Percentiles rank a stretch among this genome's conserved stretches.
phyloP scores from a whole-genome alignment of 2,797 vertebrate species.

The Botia almorhae region DNA sequence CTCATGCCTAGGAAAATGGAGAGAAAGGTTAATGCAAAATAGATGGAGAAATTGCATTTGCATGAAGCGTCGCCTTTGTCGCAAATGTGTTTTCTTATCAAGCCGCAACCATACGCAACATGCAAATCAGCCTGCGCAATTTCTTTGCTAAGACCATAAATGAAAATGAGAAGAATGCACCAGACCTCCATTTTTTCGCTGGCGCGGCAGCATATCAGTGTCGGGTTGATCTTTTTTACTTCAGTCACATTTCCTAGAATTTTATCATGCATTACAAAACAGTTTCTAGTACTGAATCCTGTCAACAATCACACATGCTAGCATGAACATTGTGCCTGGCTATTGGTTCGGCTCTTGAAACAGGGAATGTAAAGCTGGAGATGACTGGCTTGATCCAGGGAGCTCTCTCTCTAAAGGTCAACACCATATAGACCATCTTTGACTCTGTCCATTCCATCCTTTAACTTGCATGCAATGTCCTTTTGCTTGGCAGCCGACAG shows the following conservation, averaged over 20 bases:
- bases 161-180: too few species aligned
- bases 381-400: slow-evolving; percentile 66
- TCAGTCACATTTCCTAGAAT: not conserved
- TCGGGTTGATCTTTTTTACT: too few species aligned
- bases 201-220: too few species aligned
- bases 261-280: not conserved
- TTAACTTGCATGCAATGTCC: slow-evolving; percentile 56
- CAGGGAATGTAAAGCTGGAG: slow-evolving; percentile 58
- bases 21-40: not conserved
- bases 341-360: slow-evolving; percentile 39
- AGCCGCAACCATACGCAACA: too few species aligned
- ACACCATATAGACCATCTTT: slow-evolving; percentile 64
- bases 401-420: slow-evolving; percentile 74
- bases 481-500: slow-evolving; percentile 27
- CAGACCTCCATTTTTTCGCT: too few species aligned
- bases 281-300: not conserved
- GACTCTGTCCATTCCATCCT: slow-evolving; percentile 27
- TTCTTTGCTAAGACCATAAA: too few species aligned
- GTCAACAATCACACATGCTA: slow-evolving; percentile 3
- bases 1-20: not conserved
- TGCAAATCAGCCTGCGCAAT: too few species aligned
- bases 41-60: not conserved
- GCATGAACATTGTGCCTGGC: slow-evolving; percentile 4
- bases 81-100: too few species aligned
- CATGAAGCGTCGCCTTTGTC: not conserved